Conservation (phyloP, 1,140 invertebrate species). For the Himalopsyche phryganea region DNA sequence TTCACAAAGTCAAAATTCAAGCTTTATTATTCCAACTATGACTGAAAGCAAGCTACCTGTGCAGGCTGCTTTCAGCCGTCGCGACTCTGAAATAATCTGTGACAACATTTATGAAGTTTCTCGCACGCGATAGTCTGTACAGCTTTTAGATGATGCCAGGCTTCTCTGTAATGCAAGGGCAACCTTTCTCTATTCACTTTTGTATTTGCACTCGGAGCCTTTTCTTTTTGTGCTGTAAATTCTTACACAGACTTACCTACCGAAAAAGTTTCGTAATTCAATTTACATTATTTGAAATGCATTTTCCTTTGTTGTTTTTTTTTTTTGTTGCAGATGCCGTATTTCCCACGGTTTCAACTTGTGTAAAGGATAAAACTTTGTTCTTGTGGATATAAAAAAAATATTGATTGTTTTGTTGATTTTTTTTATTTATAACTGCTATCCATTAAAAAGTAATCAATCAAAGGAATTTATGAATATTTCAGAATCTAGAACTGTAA, state of each 20-base stretch:
- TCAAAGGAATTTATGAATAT: too few species aligned
- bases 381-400: too few species aligned
- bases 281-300: background rate
- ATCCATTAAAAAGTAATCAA: too few species aligned
- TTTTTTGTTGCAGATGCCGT: background rate
- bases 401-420: too few species aligned
- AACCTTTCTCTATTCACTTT: background rate
- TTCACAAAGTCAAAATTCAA: too few species aligned
- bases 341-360: too few species aligned
- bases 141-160: background rate
- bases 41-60: too few species aligned
- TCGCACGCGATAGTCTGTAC: background rate
- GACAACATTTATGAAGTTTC: background rate
- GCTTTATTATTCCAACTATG: too few species aligned
- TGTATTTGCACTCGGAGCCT: background rate
- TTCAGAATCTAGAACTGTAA: too few species aligned
- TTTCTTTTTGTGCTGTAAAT: background rate
- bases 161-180: background rate
- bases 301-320: background rate
- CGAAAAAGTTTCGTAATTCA: constrained; percentile 1
- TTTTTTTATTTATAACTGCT: too few species aligned
- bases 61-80: background rate
- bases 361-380: too few species aligned
- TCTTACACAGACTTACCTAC: background rate
- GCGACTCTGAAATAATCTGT: background rate